These are phyloP conservation scores for Orchesellides sinensis DNA, from an alignment of 2,888 invertebrate species.

Conservation along the genomic window DNA sequence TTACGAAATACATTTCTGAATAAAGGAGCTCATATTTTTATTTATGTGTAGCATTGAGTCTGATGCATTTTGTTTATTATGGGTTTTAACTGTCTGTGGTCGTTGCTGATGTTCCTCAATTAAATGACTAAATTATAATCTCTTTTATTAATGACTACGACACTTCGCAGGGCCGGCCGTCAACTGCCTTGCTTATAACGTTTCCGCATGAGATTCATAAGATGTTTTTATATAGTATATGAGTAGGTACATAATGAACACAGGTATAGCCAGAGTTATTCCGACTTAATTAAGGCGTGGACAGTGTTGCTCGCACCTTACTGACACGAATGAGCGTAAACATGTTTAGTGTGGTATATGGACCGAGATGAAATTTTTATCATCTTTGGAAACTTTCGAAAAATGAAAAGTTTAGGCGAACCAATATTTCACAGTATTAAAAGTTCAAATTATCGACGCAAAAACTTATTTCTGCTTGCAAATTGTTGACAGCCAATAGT, in stretches of 20 bases:
- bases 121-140: background rate
- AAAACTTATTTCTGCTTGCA: background rate
- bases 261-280: background rate
- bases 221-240: background rate
- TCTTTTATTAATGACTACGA: background rate
- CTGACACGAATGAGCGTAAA: background rate
- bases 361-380: constrained; percentile 40
- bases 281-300: constrained; percentile 60
- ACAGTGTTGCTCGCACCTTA: background rate
- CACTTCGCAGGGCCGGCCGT: background rate
- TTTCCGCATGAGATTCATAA: constrained; percentile 50
- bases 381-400: background rate
- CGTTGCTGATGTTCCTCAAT: no score
- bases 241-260: background rate
- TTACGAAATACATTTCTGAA: constrained; percentile 10
- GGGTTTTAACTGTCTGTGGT: no score
- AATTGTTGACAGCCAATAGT: background rate
- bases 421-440: background rate
- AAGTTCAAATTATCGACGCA: background rate
- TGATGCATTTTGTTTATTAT: no score
- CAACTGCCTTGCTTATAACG: background rate
- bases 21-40: background rate
- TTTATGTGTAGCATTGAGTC: background rate
- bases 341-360: no score
- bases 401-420: background rate